Conservation (phyloP, 2,797 vertebrate species). For the Spea hammondii region DNA sequence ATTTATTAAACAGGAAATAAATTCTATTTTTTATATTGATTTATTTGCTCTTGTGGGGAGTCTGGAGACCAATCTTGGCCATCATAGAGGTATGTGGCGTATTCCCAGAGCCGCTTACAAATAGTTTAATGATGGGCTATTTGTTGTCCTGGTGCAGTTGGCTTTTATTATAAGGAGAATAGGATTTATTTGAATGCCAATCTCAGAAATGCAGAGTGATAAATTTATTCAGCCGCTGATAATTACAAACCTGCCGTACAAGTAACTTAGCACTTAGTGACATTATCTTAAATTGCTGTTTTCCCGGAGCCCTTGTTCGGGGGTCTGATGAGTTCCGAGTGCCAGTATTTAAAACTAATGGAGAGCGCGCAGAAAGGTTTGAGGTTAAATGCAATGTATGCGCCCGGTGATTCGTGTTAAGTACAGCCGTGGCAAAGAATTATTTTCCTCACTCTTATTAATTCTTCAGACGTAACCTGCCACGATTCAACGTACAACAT, state of each 20-base stretch:
- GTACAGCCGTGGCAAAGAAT: background rate
- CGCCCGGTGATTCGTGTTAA: slow-evolving; percentile 28
- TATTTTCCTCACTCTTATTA: background rate
- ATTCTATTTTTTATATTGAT: too few relatives aligned
- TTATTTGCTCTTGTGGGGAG: too few relatives aligned
- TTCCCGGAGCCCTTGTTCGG: slow-evolving; percentile 15
- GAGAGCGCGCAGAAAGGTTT: background rate
- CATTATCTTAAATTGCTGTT: slow-evolving; percentile 33
- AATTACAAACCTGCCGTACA: slow-evolving; percentile 26
- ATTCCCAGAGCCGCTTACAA: too few relatives aligned
- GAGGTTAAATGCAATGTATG: slow-evolving; percentile 34
- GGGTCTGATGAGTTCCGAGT: slow-evolving; percentile 22
- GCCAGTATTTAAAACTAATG: slow-evolving; percentile 33
- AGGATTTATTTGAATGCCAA: background rate
- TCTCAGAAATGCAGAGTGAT: slow-evolving; percentile 9
- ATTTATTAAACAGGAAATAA: too few relatives aligned
- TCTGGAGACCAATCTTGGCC: too few relatives aligned
- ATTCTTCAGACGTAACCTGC: background rate
- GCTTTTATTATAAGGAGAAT: too few relatives aligned
- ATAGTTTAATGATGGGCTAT: too few relatives aligned
- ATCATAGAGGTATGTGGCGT: too few relatives aligned
- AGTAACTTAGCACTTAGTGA: slow-evolving; percentile 37
- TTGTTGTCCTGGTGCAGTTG: too few relatives aligned
- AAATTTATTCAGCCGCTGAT: slow-evolving; percentile 23
- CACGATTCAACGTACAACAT: background rate